Percentiles rank a stretch among this genome's conserved stretches.
Evolutionary conservation across 2,113 vertebrate species (phyloP).

Genomic region (Accipiter cooperii): DNA sequence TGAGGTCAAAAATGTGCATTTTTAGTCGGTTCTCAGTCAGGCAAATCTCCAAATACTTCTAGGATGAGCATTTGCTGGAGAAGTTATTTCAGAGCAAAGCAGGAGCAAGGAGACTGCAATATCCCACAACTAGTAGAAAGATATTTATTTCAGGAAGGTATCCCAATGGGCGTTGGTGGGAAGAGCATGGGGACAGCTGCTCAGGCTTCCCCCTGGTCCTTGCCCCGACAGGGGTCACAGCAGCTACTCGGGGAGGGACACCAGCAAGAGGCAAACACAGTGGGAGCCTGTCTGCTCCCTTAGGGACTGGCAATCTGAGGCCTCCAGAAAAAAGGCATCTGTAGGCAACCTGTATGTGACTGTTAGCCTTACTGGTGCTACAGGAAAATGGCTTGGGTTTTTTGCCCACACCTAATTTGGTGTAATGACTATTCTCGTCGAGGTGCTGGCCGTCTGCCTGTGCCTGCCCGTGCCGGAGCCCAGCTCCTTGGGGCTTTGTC

Average conservation of each 20-base stretch:
- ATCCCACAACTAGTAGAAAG: not conserved
- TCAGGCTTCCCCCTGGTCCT: not conserved
- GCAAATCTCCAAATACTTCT: not conserved
- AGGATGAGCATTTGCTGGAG: not conserved
- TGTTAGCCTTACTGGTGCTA: not conserved
- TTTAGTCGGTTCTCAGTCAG: not conserved
- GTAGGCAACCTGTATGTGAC: not conserved
- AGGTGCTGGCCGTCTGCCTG: not conserved
- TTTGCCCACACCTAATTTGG: not conserved
- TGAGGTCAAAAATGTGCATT: not conserved
- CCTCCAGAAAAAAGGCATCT: not conserved
- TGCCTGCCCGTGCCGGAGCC: accelerated
- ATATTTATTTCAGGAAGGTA: not conserved
- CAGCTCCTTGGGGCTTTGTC: not conserved
- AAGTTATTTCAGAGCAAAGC: not conserved
- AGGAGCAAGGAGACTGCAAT: not conserved
- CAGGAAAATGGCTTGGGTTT: not conserved
- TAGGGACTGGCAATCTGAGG: not conserved
- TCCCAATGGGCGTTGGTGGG: not conserved
- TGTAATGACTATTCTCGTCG: not conserved
- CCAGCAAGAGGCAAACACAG: not conserved
- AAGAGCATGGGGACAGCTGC: not conserved
- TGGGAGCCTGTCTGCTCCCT: not conserved
- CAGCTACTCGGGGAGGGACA: not conserved
- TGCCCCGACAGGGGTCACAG: not conserved